A percentile compares a stretch with the other conserved stretches of the same genome.
Evolutionary conservation across 23 tunicate genomes (phyloP).

Genomic region (Clavelina lepadiformis): DNA sequence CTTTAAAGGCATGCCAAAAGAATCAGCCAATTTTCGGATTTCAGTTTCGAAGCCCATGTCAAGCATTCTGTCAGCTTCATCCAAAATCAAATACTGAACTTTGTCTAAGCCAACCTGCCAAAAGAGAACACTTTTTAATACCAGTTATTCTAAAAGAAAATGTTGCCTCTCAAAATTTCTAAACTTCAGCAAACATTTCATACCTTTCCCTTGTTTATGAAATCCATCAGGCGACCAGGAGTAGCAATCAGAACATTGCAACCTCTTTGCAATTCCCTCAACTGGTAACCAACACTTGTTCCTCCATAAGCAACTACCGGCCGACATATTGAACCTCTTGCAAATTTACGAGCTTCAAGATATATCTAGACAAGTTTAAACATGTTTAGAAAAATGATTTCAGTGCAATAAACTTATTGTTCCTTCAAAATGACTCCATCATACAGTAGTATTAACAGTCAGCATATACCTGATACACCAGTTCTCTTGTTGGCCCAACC

Average conservation of each 20-base stretch:
- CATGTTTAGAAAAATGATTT: no score
- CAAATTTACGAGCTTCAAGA: conserved; percentile 76
- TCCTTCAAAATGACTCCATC: no score
- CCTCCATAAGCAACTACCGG: conserved; percentile 96
- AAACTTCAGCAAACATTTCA: no score
- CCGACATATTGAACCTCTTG: conserved; percentile 56
- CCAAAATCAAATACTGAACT: conserved; percentile 79
- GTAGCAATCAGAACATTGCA: conserved; percentile 92
- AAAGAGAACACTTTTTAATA: no score
- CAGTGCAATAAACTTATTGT: no score
- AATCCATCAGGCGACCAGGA: conserved; percentile 93
- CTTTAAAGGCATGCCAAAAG: conserved; percentile 76
- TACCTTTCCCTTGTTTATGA: conserved; percentile 76
- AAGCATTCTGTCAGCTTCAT: conserved; percentile 99
- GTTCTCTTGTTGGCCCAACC: conserved; percentile 94
- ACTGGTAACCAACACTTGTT: conserved; percentile 58
- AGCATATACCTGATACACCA: conserved; percentile 57
- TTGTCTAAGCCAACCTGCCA: conserved; percentile 39
- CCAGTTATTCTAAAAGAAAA: no score
- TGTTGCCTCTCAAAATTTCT: no score
- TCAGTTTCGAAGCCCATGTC: conserved; percentile 99
- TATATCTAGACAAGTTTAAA: conserved; percentile 24
- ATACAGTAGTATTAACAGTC: no score
- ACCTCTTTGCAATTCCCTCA: conserved; percentile 54
- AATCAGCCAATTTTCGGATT: conserved; percentile 51